A percentile compares a stretch with the other conserved stretches of the same genome.
phyloP scores from a whole-genome alignment of 2,888 invertebrate genomes.

The Conops quadrifasciatus region DNA sequence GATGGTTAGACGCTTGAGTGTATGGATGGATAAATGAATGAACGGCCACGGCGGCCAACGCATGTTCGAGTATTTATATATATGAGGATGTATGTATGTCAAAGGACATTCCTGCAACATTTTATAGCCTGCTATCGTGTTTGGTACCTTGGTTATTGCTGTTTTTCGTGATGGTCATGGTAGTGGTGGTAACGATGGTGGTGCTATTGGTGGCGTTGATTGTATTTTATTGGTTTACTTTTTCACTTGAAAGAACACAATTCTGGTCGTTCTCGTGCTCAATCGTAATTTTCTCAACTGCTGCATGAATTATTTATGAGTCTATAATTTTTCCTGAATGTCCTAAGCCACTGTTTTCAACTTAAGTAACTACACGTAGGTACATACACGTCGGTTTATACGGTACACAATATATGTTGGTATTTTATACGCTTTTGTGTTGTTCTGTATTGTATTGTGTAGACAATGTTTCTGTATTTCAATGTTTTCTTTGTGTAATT shows the following conservation, averaged over 20 bases:
- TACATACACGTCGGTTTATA: not conserved
- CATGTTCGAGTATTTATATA: not conserved
- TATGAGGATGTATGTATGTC: conserved; percentile 30
- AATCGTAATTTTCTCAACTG: not conserved
- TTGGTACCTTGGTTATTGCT: not conserved
- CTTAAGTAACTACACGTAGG: not conserved
- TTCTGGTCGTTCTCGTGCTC: not conserved
- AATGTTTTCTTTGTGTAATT: no score
- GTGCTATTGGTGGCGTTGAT: not conserved
- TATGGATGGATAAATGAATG: not conserved
- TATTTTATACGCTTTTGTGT: not conserved
- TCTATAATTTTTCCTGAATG: conserved; percentile 25
- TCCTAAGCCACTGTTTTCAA: not conserved
- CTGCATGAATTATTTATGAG: conserved; percentile 34
- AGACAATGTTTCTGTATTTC: no score
- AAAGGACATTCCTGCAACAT: conserved; percentile 17
- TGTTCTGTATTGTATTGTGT: no score
- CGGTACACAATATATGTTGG: not conserved
- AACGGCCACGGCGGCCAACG: not conserved
- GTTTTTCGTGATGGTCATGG: conserved; percentile 1
- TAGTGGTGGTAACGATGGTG: not conserved
- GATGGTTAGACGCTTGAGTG: conserved; percentile 35
- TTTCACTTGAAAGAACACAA: conserved; percentile 18
- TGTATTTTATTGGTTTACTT: conserved; percentile 10
- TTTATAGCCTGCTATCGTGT: conserved; percentile 1